Percentiles rank a stretch among this genome's conserved stretches.
phyloP scores from a whole-genome alignment of 2,797 vertebrate genomes.

The Apogon hyalosoma region DNA sequence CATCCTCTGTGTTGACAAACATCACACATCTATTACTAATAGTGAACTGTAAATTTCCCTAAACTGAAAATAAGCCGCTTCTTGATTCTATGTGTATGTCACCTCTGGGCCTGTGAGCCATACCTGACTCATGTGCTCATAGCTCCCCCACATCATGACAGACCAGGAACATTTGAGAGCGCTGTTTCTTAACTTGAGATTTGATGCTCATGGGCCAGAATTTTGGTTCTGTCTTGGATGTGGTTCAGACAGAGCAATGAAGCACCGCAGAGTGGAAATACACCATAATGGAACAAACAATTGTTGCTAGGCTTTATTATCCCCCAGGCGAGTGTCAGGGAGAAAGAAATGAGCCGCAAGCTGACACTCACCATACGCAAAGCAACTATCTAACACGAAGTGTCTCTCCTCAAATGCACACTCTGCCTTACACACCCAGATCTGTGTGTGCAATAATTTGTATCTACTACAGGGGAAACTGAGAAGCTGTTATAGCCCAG shows the following conservation, averaged over 20 bases:
- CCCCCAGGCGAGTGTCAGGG: constrained; percentile 41
- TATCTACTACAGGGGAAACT: constrained; percentile 6
- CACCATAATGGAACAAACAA: constrained; percentile 66
- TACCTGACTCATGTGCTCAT: constrained; percentile 43
- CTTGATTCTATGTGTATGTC: constrained; percentile 17
- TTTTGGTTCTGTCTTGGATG: constrained; percentile 46
- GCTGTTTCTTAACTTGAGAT: constrained; percentile 30
- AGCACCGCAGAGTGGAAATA: constrained; percentile 61
- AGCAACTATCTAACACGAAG: constrained; percentile 32
- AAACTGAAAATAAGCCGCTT: constrained; percentile 13
- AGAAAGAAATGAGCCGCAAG: constrained; percentile 53
- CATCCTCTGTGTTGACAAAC: not conserved
- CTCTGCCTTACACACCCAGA: constrained; percentile 9
- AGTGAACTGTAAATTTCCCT: not conserved
- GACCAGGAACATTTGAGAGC: constrained; percentile 34
- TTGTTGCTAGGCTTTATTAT: constrained; percentile 68
- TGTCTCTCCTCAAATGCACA: constrained; percentile 16
- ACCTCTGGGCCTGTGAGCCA: constrained; percentile 16
- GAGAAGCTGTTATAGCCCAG: not conserved
- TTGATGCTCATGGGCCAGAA: constrained; percentile 17
- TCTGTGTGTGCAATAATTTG: not conserved
- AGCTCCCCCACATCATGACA: constrained; percentile 34
- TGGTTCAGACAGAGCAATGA: constrained; percentile 47
- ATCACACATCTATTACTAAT: constrained; percentile 7
- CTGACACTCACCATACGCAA: constrained; percentile 55